A percentile compares a stretch with the other conserved stretches of the same genome.
These are phyloP conservation scores for Gallinago nigripennis DNA, from an alignment of 2,797 vertebrate genomes.

Conservation along the genomic window DNA sequence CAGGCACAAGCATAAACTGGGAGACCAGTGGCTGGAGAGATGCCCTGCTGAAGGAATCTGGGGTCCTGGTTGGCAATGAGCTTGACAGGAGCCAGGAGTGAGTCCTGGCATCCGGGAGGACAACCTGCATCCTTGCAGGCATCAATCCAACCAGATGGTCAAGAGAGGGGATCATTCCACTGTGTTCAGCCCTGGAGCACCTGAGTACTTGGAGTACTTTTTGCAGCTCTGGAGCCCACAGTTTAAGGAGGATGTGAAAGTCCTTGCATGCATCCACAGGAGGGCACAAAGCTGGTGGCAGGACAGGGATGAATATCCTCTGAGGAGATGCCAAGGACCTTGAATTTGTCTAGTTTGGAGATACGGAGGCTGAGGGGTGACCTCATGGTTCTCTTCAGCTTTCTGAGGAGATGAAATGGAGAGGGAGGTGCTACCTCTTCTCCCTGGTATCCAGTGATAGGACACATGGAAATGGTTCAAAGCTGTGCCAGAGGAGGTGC, in stretches of 20 bases:
- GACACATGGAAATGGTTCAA: neutral
- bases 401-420: neutral
- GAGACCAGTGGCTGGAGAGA: neutral
- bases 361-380: neutral
- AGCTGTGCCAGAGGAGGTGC: neutral
- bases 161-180: accelerated
- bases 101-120: neutral
- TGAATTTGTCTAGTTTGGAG: neutral
- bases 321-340: neutral
- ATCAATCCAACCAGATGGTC: accelerated
- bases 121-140: neutral
- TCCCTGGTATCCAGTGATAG: neutral
- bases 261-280: neutral
- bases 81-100: accelerated
- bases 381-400: neutral
- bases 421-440: neutral
- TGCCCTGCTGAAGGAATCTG: neutral
- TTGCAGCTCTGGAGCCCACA: neutral
- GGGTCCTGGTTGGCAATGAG: neutral
- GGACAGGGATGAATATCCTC: neutral
- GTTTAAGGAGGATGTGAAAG: neutral
- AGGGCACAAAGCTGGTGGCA: neutral
- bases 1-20: too few relatives aligned
- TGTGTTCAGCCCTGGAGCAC: neutral
- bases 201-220: neutral